These are phyloP conservation scores for Cyclophora albipunctata DNA, from an alignment of 2,888 invertebrate species.

Conservation along the genomic window DNA sequence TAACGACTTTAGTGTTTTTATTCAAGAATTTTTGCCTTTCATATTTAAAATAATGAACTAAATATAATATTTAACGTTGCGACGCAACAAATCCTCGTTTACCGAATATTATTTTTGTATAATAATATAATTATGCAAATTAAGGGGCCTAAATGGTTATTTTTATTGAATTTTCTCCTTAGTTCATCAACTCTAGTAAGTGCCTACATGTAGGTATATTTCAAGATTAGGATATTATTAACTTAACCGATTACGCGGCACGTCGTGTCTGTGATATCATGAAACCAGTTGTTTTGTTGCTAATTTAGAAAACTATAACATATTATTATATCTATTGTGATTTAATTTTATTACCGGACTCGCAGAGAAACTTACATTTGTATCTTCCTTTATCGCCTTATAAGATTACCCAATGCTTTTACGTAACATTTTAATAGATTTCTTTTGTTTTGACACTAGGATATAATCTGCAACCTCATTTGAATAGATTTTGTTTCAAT, in stretches of 20 bases:
- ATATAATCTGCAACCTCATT: too few relatives aligned
- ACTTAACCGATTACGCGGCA: too few relatives aligned
- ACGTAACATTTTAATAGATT: too few relatives aligned
- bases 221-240: constrained; percentile 34
- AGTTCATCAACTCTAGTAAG: constrained; percentile 24
- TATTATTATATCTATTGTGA: constrained; percentile 12
- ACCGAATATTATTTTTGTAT: constrained; percentile 17
- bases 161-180: constrained; percentile 27
- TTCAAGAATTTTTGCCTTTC: too few relatives aligned
- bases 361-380: constrained; percentile 1
- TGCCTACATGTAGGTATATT: constrained; percentile 3
- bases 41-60: too few relatives aligned
- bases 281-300: constrained; percentile 24
- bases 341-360: constrained; percentile 13
- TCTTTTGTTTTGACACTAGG: too few relatives aligned
- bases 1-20: too few relatives aligned
- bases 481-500: too few relatives aligned
- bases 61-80: too few relatives aligned
- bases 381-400: background rate
- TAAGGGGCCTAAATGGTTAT: too few relatives aligned
- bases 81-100: too few relatives aligned
- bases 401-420: too few relatives aligned
- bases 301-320: constrained; percentile 16
- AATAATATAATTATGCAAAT: constrained; percentile 19
- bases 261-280: constrained; percentile 17